Percentiles rank a stretch among this genome's conserved stretches.
Conservation (phyloP, 1,140 invertebrate species). For the Neodiprion virginianus region DNA sequence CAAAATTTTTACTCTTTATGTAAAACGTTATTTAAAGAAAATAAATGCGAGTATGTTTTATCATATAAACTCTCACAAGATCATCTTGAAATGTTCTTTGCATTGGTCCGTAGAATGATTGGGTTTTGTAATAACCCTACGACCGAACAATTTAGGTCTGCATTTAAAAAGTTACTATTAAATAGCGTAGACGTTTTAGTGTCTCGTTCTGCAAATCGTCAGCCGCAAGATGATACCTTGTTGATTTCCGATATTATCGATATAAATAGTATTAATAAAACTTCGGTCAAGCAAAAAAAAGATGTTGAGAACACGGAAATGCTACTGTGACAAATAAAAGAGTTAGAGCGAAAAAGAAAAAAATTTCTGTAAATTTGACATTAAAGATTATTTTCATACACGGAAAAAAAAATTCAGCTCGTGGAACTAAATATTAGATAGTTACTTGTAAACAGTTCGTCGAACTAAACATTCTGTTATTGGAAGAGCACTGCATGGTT, state of each 20-base stretch:
- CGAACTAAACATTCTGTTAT: too few relatives aligned
- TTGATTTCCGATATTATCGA: neutral
- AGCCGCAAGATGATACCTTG: conserved; percentile 14
- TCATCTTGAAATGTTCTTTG: too few relatives aligned
- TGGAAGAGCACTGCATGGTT: too few relatives aligned
- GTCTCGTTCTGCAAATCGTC: conserved; percentile 20
- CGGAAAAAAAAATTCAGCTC: too few relatives aligned
- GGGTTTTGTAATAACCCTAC: conserved; percentile 26
- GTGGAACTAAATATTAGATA: too few relatives aligned
- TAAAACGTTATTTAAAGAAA: too few relatives aligned
- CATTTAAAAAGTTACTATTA: conserved; percentile 21
- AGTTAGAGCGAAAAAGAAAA: conserved; percentile 5
- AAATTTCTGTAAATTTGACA: conserved; percentile 8
- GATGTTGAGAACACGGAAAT: neutral
- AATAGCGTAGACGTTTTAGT: conserved; percentile 15
- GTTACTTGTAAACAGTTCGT: too few relatives aligned
- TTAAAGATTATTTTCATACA: conserved; percentile 13
- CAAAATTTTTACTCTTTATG: too few relatives aligned
- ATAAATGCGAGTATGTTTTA: too few relatives aligned
- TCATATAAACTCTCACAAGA: too few relatives aligned
- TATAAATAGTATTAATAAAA: neutral
- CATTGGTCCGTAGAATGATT: conserved; percentile 23
- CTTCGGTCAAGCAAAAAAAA: conserved; percentile 2
- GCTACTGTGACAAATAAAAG: neutral
- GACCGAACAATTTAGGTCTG: conserved; percentile 20